These are phyloP conservation scores for Ambastaia sidthimunki DNA, from an alignment of 2,797 vertebrate species.

Conservation along the genomic window DNA sequence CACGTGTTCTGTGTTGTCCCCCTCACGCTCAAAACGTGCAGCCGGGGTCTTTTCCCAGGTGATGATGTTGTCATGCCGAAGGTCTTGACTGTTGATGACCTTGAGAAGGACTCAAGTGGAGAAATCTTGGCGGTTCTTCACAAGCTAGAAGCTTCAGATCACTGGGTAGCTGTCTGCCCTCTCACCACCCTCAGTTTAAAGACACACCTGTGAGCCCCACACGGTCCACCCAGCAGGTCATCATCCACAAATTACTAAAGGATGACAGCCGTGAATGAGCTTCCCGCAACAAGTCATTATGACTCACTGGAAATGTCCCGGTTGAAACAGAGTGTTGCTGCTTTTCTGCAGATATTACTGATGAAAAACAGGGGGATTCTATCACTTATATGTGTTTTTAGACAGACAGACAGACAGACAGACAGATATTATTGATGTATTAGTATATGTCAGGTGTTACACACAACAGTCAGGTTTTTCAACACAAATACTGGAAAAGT, in stretches of 20 bases:
- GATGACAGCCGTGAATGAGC: conserved; percentile 54
- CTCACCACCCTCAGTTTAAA: conserved; percentile 55
- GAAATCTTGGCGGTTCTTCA: conserved; percentile 53
- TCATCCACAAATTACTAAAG: conserved; percentile 48
- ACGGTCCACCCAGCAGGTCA: conserved; percentile 26
- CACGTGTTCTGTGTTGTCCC: conserved; percentile 15
- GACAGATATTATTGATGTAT: no score
- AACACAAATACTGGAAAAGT: no score
- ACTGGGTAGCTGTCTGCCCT: conserved; percentile 47
- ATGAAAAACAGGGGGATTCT: neutral
- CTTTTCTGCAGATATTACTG: no score
- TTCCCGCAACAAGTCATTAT: conserved; percentile 34
- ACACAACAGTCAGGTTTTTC: neutral
- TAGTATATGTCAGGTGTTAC: no score
- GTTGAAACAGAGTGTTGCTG: neutral
- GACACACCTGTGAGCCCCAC: conserved; percentile 50
- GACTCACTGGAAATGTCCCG: neutral
- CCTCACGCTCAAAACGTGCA: conserved; percentile 30
- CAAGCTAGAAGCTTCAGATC: conserved; percentile 52
- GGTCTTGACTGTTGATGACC: conserved; percentile 50
- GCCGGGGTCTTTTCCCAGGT: conserved; percentile 54
- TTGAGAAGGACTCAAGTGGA: conserved; percentile 35
- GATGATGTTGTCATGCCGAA: conserved; percentile 39
- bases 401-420: no score
- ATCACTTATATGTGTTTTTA: neutral